phyloP scores from a whole-genome alignment of 2,888 invertebrate species.

The Cataglyphis rosenhaueri region DNA sequence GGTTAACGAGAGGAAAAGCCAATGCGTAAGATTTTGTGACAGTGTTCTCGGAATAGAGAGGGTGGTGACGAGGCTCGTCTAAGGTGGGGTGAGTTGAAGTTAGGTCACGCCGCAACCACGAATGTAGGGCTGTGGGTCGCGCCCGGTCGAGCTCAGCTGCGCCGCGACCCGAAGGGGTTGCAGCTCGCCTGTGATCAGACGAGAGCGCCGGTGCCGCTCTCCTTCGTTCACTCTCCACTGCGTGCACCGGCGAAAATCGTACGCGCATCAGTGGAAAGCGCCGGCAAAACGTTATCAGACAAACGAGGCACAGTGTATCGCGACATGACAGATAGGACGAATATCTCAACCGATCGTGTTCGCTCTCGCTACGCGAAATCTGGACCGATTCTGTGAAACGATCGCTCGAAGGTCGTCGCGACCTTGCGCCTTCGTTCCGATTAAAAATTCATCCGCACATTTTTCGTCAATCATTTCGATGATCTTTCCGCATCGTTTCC shows the following conservation, averaged over 20 bases:
- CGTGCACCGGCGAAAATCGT: conserved; percentile 30
- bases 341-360: not conserved
- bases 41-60: conserved; percentile 52
- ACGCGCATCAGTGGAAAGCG: conserved; percentile 56
- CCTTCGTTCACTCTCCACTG: conserved; percentile 28
- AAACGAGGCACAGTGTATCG: conserved; percentile 7
- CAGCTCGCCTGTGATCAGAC: conserved; percentile 67
- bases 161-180: conserved; percentile 77
- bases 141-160: conserved; percentile 84
- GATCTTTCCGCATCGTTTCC: not conserved
- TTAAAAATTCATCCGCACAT: not conserved
- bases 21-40: conserved; percentile 61
- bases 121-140: conserved; percentile 86
- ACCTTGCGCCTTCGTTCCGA: conserved; percentile 11
- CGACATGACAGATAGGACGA: not conserved
- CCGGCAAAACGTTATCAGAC: conserved; percentile 54
- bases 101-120: conserved; percentile 83
- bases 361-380: not conserved
- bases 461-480: not conserved
- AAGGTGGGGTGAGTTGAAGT: conserved; percentile 80
- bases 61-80: conserved; percentile 66
- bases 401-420: conserved; percentile 7
- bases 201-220: conserved; percentile 31
- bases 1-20: conserved; percentile 41
- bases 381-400: conserved; percentile 18